Evolutionary conservation across 2,888 invertebrate species (phyloP).

Genomic region (Drosophila percnosoma): DNA sequence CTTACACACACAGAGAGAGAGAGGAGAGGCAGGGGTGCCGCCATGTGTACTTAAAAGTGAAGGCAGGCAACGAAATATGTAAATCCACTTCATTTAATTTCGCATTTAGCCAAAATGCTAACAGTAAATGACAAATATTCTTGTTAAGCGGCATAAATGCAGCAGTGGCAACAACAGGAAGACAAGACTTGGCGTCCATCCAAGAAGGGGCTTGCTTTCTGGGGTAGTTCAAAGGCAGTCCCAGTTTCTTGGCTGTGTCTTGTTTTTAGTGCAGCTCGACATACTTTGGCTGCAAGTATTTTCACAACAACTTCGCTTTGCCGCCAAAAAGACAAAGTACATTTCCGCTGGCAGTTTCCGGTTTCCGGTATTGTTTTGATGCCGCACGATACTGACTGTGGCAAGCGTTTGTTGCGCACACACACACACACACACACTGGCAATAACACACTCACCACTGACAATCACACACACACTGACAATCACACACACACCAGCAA

Average conservation of each 20-base stretch:
- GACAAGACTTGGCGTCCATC: conserved; percentile 63
- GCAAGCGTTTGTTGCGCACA: conserved; percentile 14
- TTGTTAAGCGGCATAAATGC: conserved; percentile 76
- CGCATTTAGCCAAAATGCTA: conserved; percentile 82
- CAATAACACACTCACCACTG: not conserved
- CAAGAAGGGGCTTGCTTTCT: conserved; percentile 31
- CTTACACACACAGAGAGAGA: conserved; percentile 33
- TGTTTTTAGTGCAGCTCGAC: conserved; percentile 69
- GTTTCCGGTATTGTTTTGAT: conserved; percentile 76
- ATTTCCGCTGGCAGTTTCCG: conserved; percentile 80
- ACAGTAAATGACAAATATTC: conserved; percentile 82
- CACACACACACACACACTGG: conserved; percentile 2
- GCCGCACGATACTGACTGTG: conserved; percentile 31
- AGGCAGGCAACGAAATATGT: conserved; percentile 74
- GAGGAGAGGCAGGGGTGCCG: conserved; percentile 11
- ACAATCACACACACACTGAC: not conserved
- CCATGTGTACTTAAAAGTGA: conserved; percentile 75
- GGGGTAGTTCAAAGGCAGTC: not conserved
- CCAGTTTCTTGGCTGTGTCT: conserved; percentile 35
- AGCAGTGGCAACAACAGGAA: conserved; percentile 28
- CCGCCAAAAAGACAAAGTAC: conserved; percentile 81
- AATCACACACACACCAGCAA: not conserved
- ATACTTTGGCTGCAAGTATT: conserved; percentile 75
- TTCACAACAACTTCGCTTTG: conserved; percentile 66
- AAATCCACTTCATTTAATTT: conserved; percentile 82